Base-by-base conservation (phyloP, 2,888 invertebrate species). In the Trachelus stipa region DNA sequence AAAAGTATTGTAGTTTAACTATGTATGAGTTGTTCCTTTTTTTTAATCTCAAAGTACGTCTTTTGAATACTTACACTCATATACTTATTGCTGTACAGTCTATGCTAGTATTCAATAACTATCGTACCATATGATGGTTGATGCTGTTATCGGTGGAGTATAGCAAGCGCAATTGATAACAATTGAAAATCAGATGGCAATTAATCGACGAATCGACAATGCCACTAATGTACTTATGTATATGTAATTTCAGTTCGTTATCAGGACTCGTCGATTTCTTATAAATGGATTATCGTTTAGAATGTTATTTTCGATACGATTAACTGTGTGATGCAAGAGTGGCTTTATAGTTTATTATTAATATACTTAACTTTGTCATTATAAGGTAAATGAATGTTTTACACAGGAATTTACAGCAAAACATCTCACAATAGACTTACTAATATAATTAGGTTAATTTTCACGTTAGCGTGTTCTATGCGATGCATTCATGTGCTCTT, bases 341-440 rank as follows among this genome's bases (percentile, higher is more conserved):
- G 69, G 71, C 75, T 78, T 56, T 76, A 68, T 74, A 74, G 23
- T 37, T 34, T 31, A 69, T 34, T 75, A 76, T 56, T 71, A 71
- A 56, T 56, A 56, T 68, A 75, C 40, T 2, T 40, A 78, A 74
- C 74, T 78, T 69, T 71, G 78, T 78, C 34, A 69, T 77, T 77
- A 23, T 56, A 37, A 75, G 73, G 3, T 76, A 71, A 68, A 69
- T 31, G 40, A 76, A 23, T 78, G 37, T 69, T 71, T 34, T 30
- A 56, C 33, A 31, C 69, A 30, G 75, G 71, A n/a, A 73, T 71
- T 78, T 40, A 75, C 78, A 76, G 78, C 35, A n/a, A 37, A 71
- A 71, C 69, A 76, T 75, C 75, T 78, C 74, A 4, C 23, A 71
- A 23, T 34, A 30, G 2, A 71, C 23, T 23, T 23, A 56, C 23